Evolutionary conservation across 2,888 invertebrate species (phyloP).

Genomic region (Griposia aprilina): DNA sequence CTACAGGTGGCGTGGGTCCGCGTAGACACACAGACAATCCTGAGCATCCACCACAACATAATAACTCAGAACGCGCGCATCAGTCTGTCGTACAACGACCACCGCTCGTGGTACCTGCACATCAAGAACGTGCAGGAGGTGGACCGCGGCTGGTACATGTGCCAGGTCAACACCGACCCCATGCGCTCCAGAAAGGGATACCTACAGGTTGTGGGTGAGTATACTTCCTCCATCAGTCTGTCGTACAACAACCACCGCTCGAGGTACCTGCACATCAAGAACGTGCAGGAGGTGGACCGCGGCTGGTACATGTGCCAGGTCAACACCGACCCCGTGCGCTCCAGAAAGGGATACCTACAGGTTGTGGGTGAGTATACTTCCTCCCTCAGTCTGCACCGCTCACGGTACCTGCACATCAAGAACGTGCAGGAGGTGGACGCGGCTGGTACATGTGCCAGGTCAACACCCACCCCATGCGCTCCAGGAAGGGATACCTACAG

Average conservation of each 20-base stretch:
- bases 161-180: constrained; percentile 98
- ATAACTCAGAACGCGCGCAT: constrained; percentile 97
- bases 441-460: constrained; percentile 98
- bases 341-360: constrained; percentile 96
- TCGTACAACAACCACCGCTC: constrained; percentile 96
- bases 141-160: constrained; percentile 98
- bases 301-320: constrained; percentile 98
- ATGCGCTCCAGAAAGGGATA: constrained; percentile 97
- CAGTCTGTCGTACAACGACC: constrained; percentile 96
- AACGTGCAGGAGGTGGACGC: constrained; percentile 96
- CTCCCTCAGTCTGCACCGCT: constrained; percentile 93
- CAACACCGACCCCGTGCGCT: constrained; percentile 98
- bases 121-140: constrained; percentile 96
- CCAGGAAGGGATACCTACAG: constrained; percentile 96
- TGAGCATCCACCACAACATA: constrained; percentile 97
- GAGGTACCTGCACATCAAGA: constrained; percentile 97
- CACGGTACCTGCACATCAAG: constrained; percentile 97
- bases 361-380: constrained; percentile 94
- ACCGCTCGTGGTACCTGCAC: constrained; percentile 97
- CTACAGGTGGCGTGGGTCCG: constrained; percentile 97
- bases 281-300: constrained; percentile 96
- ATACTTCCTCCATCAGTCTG: constrained; percentile 91
- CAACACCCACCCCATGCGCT: constrained; percentile 98
- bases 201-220: constrained; percentile 97
- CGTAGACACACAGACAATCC: constrained; percentile 97